Base-by-base conservation (phyloP, 1,140 invertebrate genomes). In the Ruditapes philippinarum region DNA sequence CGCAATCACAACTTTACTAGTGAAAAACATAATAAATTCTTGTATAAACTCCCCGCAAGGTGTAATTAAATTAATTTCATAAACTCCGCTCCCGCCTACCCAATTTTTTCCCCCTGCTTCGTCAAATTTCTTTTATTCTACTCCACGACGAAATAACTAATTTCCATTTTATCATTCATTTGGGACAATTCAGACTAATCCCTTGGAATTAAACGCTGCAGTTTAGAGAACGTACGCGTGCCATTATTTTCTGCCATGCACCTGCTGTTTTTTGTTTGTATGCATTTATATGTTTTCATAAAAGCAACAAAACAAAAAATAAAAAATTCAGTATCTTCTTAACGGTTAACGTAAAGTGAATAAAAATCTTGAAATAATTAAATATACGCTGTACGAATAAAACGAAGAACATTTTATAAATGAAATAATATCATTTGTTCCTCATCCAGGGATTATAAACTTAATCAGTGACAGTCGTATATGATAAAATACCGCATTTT, bases 331-430 rank as follows among this genome's bases (percentile, higher is more conserved):
- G 57, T 28, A 62, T n/a, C n/a, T 9, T 28, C n/a, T n/a, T 62
- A 28, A n/a, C 25, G 5, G 22, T 62, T 5, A 28, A 62, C 19
- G 14, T 57, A 57, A 28, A 62, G 9, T 25, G 57, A 62, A 62
- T 28, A 62, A 62, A 62, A 62, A 14, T 62, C 57, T 62, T 62
- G 57, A 62, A 62, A 62, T 62, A 28, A 62, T 62, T 62, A 62
- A 28, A 5, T 1, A 62, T 28, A 62, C 25, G 57, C 5, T 62
- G 57, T 28, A 62, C n/a, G n/a, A 7, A 62, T 62, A 28, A 25
- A 7, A n/a, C 25, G 22, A 62, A 62, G n/a, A 62, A 62, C 57
- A 62, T 62, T 62, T 62, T 62, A 62, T 62, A 62, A 62, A 62
- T 28, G 25, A 62, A 62, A 62, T 28, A 3, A 62, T 62, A n/a